These are phyloP conservation scores for Neosilurus mollespiculum DNA, from an alignment of 2,797 vertebrate genomes.

Conservation along the genomic window DNA sequence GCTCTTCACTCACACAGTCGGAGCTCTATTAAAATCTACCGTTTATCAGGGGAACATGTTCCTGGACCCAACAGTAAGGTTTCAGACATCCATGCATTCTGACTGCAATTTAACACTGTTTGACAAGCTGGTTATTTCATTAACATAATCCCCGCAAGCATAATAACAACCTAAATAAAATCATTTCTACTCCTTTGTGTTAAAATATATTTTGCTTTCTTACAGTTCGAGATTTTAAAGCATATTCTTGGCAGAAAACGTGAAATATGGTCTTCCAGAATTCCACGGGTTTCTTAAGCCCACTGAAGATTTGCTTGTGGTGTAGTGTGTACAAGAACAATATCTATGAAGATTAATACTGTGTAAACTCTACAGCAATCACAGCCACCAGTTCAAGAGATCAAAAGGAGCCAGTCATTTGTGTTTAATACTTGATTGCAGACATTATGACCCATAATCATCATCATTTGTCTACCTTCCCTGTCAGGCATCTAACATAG, in stretches of 20 bases:
- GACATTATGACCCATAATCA: neutral
- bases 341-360: neutral
- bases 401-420: neutral
- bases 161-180: neutral
- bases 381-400: neutral
- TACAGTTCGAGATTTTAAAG: neutral
- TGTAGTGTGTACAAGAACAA: neutral
- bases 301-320: neutral
- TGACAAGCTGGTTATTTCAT: neutral
- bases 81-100: neutral
- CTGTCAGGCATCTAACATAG: neutral
- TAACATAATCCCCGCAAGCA: neutral
- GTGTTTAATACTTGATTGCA: neutral
- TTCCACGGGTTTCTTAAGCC: neutral
- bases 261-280: neutral
- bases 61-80: no score
- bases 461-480: neutral
- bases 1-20: no score
- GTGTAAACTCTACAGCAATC: neutral
- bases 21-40: no score
- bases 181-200: no score
- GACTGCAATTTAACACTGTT: neutral
- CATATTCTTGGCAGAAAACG: neutral
- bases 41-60: no score
- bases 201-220: neutral